A percentile compares a stretch with the other conserved stretches of the same genome.
Conservation (phyloP, 2,113 vertebrate genomes). For the Chitala chitala region DNA sequence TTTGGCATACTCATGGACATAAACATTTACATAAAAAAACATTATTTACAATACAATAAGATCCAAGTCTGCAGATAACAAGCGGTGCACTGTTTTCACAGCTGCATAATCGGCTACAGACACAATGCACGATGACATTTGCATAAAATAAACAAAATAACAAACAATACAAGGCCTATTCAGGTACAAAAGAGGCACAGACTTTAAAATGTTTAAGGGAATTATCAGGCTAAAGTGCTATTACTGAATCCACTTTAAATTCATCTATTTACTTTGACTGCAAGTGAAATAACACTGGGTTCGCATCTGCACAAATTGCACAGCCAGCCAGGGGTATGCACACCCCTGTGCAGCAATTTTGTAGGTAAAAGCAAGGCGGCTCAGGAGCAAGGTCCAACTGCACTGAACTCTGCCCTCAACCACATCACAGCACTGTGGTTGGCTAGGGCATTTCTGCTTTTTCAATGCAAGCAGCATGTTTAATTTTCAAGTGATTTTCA, state of each 20-base stretch:
- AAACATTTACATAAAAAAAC: constrained; percentile 34
- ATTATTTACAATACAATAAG: constrained; percentile 21
- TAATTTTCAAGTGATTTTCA: too few relatives aligned
- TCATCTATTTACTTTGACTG: constrained; percentile 16
- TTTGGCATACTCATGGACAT: constrained; percentile 25
- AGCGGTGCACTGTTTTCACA: neutral
- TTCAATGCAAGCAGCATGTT: too few relatives aligned
- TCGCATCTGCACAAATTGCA: neutral
- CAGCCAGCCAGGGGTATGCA: too few relatives aligned
- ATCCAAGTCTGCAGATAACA: constrained; percentile 27
- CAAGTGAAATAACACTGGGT: constrained; percentile 10
- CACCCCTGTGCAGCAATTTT: too few relatives aligned
- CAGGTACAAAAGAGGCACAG: neutral
- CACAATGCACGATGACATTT: constrained; percentile 24
- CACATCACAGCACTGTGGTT: too few relatives aligned
- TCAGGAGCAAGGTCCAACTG: too few relatives aligned
- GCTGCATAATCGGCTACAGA: constrained; percentile 19
- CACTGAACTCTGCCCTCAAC: too few relatives aligned
- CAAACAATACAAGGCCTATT: constrained; percentile 18
- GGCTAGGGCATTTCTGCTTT: too few relatives aligned
- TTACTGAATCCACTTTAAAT: neutral
- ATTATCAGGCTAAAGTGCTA: constrained; percentile 20
- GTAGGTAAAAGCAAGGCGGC: too few relatives aligned
- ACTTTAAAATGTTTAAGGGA: constrained; percentile 20
- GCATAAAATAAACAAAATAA: constrained; percentile 35